Conservation (phyloP, 2,797 vertebrate species). For the Spinus pinus region DNA sequence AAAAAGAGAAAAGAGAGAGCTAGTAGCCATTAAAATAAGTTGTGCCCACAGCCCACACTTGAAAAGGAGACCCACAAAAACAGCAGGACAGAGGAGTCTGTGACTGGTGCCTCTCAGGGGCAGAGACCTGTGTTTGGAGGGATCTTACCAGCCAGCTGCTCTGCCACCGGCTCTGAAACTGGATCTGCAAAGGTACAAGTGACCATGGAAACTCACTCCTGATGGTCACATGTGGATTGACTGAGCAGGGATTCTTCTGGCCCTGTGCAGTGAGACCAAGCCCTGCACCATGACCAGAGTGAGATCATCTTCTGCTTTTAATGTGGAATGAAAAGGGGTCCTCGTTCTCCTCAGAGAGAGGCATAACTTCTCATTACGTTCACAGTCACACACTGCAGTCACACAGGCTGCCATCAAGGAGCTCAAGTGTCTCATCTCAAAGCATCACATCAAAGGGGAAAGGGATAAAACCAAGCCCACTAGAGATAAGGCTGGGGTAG, state of each 20-base stretch:
- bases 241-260: not conserved
- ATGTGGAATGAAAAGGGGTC: not conserved
- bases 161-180: not conserved
- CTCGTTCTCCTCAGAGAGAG: not conserved
- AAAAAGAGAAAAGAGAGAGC: not conserved
- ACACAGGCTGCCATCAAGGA: not conserved
- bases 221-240: not conserved
- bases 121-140: not conserved
- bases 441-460: not conserved
- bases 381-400: not conserved
- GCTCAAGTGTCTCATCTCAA: not conserved
- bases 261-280: not conserved
- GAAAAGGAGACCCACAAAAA: not conserved
- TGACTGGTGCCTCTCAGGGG: rapidly evolving
- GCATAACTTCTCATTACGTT: not conserved
- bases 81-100: not conserved
- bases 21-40: not conserved
- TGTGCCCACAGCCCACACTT: not conserved
- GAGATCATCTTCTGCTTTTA: not conserved
- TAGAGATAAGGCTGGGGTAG: not conserved
- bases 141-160: not conserved
- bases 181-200: not conserved
- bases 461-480: not conserved
- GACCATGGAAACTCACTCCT: not conserved
- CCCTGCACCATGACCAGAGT: not conserved